Conservation (phyloP, 2,888 invertebrate species). For the Lymantria monacha region DNA sequence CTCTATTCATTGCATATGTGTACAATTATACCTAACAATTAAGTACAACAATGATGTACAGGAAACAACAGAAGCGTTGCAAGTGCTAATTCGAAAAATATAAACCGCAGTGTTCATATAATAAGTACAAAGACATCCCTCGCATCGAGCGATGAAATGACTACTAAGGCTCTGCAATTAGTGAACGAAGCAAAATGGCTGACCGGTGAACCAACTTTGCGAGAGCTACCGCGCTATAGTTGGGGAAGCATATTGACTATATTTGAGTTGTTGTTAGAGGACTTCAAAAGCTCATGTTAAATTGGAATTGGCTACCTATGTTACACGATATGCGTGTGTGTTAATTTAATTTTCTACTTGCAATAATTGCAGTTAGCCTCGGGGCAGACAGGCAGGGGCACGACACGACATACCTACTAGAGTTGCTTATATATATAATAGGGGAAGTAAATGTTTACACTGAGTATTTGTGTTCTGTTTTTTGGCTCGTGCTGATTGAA, state of each 20-base stretch:
- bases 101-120: constrained; percentile 64
- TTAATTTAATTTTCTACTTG: constrained; percentile 80
- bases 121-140: constrained; percentile 69
- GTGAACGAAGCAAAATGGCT: constrained; percentile 77
- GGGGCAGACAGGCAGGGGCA: constrained; percentile 50
- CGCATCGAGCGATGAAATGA: constrained; percentile 69
- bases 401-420: constrained; percentile 54
- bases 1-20: constrained; percentile 38
- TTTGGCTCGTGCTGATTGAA: background rate
- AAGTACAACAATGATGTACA: constrained; percentile 61
- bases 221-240: constrained; percentile 16
- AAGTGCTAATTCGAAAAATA: constrained; percentile 81
- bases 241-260: background rate
- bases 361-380: constrained; percentile 68
- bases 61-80: constrained; percentile 64
- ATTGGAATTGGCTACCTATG: constrained; percentile 57
- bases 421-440: constrained; percentile 62
- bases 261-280: constrained; percentile 27
- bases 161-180: constrained; percentile 71
- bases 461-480: constrained; percentile 12
- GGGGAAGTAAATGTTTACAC: constrained; percentile 45
- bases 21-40: constrained; percentile 50
- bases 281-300: constrained; percentile 34
- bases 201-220: constrained; percentile 49
- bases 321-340: constrained; percentile 71